Evolutionary conservation across 1,140 invertebrate genomes (phyloP).

Genomic region (Battus philenor): DNA sequence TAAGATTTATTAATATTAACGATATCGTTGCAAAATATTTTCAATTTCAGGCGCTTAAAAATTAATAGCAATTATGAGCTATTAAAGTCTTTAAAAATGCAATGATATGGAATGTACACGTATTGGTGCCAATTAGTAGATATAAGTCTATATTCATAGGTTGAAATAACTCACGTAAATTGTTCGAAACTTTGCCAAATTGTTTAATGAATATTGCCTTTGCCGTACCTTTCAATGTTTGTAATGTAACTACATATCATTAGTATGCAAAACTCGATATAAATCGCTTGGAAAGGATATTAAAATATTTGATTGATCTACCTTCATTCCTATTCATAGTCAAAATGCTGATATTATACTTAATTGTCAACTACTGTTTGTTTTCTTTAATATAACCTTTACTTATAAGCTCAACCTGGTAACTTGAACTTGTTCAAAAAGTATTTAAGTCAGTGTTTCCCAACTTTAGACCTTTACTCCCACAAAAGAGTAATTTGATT

Average conservation of each 20-base stretch:
- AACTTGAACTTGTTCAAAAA: too few relatives aligned
- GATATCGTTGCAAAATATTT: conserved; percentile 3
- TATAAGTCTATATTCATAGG: conserved; percentile 10
- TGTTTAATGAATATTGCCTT: too few relatives aligned
- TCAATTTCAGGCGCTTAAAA: too few relatives aligned
- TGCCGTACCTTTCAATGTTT: too few relatives aligned
- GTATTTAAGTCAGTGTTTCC: too few relatives aligned
- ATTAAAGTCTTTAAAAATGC: too few relatives aligned
- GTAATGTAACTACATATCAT: conserved; percentile 8
- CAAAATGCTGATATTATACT: conserved; percentile 6
- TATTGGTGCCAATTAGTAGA: conserved; percentile 11
- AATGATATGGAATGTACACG: too few relatives aligned
- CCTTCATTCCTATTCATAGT: conserved; percentile 10
- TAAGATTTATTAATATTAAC: neutral
- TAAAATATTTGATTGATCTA: conserved; percentile 11
- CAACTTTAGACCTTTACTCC: too few relatives aligned
- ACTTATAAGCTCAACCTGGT: neutral
- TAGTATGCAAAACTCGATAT: neutral
- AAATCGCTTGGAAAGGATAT: conserved; percentile 7
- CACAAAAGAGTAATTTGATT: too few relatives aligned
- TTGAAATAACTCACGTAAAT: conserved; percentile 11
- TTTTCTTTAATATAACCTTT: neutral
- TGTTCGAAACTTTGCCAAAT: conserved; percentile 3
- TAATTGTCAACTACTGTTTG: conserved; percentile 1
- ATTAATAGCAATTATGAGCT: too few relatives aligned